phyloP scores from a whole-genome alignment of 2,888 invertebrate genomes.

The Smittia sp. region DNA sequence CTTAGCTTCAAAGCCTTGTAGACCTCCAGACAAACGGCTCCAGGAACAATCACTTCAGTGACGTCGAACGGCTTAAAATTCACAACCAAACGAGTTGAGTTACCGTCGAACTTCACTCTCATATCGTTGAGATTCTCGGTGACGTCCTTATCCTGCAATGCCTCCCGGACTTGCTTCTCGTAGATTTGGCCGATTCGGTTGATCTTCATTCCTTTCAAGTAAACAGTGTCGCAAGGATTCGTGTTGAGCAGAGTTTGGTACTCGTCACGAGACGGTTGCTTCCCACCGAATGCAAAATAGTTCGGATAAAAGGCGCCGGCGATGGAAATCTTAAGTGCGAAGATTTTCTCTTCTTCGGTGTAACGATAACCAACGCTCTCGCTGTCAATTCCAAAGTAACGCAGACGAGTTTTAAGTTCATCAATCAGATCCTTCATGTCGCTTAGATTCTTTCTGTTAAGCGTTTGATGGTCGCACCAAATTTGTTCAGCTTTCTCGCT shows the following conservation, averaged over 20 bases:
- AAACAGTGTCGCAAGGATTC: constrained; percentile 79
- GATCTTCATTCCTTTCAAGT: constrained; percentile 60
- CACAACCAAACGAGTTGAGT: constrained; percentile 64
- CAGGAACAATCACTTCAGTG: constrained; percentile 53
- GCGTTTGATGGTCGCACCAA: constrained; percentile 70
- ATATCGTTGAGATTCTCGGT: background rate
- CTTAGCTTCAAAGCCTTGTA: constrained; percentile 69
- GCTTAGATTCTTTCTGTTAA: constrained; percentile 67
- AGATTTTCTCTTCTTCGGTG: constrained; percentile 56
- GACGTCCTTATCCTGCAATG: constrained; percentile 55
- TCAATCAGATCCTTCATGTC: constrained; percentile 70
- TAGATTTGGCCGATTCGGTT: constrained; percentile 71
- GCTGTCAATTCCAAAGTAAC: background rate
- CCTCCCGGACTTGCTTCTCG: constrained; percentile 61
- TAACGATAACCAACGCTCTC: constrained; percentile 50
- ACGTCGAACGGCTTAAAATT: constrained; percentile 58
- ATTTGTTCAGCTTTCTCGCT: constrained; percentile 50
- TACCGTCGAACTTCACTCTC: constrained; percentile 52
- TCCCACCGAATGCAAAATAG: constrained; percentile 62
- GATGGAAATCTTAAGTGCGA: constrained; percentile 63
- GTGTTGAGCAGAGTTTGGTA: constrained; percentile 50
- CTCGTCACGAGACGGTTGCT: constrained; percentile 47
- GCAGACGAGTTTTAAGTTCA: constrained; percentile 67
- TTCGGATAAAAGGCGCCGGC: constrained; percentile 84
- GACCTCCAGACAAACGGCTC: constrained; percentile 64